Evolutionary conservation across 2,888 invertebrate species (phyloP).

Genomic region (Gnatocerus cornutus): DNA sequence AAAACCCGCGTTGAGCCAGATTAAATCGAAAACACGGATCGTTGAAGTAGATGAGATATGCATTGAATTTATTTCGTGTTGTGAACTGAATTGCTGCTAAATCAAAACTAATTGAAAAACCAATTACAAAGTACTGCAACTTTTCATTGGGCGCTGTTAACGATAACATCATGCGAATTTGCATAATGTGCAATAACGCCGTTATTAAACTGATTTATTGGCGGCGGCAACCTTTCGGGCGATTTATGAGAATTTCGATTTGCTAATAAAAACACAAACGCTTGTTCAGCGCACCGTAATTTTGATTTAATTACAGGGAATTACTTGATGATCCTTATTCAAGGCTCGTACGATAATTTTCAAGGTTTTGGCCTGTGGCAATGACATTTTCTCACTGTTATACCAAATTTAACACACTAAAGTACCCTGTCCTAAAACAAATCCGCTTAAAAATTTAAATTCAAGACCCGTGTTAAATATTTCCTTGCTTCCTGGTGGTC

Average conservation of each 20-base stretch:
- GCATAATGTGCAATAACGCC: slow-evolving; percentile 15
- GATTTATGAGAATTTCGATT: slow-evolving; percentile 13
- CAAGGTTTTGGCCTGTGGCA: not conserved
- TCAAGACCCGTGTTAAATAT: too few species aligned
- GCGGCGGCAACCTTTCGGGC: slow-evolving; percentile 5
- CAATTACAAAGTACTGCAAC: slow-evolving; percentile 11
- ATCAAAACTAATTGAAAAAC: slow-evolving; percentile 20
- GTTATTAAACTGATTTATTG: slow-evolving; percentile 20
- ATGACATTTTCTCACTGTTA: not conserved
- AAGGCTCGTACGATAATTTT: not conserved
- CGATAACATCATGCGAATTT: slow-evolving; percentile 12
- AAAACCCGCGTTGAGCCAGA: slow-evolving; percentile 4
- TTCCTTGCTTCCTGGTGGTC: too few species aligned
- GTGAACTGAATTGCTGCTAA: slow-evolving; percentile 7
- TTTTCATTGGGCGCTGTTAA: slow-evolving; percentile 12
- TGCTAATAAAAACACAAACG: slow-evolving; percentile 1
- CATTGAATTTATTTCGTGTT: slow-evolving; percentile 8
- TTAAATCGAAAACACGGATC: slow-evolving; percentile 4
- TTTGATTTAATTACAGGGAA: not conserved
- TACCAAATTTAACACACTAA: not conserved
- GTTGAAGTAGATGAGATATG: slow-evolving; percentile 1
- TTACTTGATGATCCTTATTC: slow-evolving; percentile 6
- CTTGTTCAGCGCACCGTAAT: not conserved
- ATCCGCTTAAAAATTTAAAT: too few species aligned
- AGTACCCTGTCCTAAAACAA: too few species aligned